A percentile compares a stretch with the other conserved stretches of the same genome.
Evolutionary conservation across 2,113 vertebrate species (phyloP).

Genomic region (Glaucomys volans): DNA sequence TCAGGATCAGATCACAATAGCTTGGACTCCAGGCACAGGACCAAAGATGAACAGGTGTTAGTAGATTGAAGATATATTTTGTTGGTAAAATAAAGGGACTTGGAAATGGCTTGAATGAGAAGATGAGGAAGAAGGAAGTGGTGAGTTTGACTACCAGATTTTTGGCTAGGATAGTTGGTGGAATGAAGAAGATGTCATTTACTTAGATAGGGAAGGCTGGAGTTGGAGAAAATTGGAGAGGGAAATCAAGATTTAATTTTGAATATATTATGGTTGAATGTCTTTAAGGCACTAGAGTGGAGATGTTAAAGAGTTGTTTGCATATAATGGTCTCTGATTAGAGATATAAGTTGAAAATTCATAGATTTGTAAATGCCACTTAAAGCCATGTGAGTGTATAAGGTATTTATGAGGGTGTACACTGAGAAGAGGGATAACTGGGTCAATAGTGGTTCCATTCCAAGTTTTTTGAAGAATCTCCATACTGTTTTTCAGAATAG

Average conservation of each 20-base stretch:
- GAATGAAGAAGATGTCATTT: neutral
- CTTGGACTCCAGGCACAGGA: neutral
- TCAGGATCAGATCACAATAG: neutral
- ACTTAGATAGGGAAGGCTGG: neutral
- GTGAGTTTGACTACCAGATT: neutral
- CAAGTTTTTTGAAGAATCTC: too few relatives aligned
- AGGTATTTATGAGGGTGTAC: neutral
- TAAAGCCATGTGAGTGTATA: neutral
- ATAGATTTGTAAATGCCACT: neutral
- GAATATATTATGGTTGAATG: neutral
- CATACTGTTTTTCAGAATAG: too few relatives aligned
- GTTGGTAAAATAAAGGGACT: neutral
- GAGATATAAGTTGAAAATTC: neutral
- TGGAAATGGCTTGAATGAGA: neutral
- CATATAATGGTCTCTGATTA: neutral
- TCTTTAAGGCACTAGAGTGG: slow-evolving; percentile 10
- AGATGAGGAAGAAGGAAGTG: neutral
- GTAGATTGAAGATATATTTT: neutral
- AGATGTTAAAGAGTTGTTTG: slow-evolving; percentile 10
- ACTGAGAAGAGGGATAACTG: too few relatives aligned
- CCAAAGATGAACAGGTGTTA: neutral
- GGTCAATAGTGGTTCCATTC: too few relatives aligned
- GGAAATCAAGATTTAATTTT: slow-evolving; percentile 46
- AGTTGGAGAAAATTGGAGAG: neutral
- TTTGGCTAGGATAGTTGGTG: neutral